Base-by-base conservation (phyloP, 2,113 vertebrate genomes). In the Dissostichus mawsoni region DNA sequence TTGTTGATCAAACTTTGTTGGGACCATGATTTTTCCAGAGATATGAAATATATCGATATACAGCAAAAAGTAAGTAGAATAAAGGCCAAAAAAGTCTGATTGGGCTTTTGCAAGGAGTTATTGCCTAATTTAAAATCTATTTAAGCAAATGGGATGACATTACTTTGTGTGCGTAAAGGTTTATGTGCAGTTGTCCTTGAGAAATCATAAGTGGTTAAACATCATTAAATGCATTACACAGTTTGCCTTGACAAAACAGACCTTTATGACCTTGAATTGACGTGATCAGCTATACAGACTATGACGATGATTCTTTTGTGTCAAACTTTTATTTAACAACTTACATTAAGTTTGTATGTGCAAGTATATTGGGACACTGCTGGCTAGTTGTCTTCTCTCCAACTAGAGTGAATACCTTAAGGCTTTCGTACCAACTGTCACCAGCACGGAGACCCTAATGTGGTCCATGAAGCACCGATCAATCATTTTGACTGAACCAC, bases 401-500 rank as follows among this genome's bases (percentile, higher is more conserved):
- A 50, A 41, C 62, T 47, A 63, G 36, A 76, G 69, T 41, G 44
- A 83, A 59, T 68, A 83, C 82, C 86, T 67, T 23, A 74, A 80
- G 80, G 78, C 66, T 65, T 69, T 53, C 76, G 65, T 56, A 73
- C 52, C 25, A 70, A 66, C 68, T 57, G 67, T 55, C 85, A 57
- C 59, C 20, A 72, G 75, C 61, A 65, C 69, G 80, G 59, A 50
- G 36, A 41, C 1, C 48, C 62, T 72, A 67, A 84, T 81, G 66
- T 75, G 61, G 77, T 64, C 53, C 66, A 73, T 51, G 44, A 65
- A 74, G 82, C 82, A 61, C 59, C 77, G 66, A 89, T 92, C 89
- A 80, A 86, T 93, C 89, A 87, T 82, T 70, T 44, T 65, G 63
- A 57, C 64, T 72, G 71, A 85, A 56, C 65, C 76, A 67, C 50